phyloP scores from a whole-genome alignment of 2,797 vertebrate genomes.

The Lateolabrax maculatus region DNA sequence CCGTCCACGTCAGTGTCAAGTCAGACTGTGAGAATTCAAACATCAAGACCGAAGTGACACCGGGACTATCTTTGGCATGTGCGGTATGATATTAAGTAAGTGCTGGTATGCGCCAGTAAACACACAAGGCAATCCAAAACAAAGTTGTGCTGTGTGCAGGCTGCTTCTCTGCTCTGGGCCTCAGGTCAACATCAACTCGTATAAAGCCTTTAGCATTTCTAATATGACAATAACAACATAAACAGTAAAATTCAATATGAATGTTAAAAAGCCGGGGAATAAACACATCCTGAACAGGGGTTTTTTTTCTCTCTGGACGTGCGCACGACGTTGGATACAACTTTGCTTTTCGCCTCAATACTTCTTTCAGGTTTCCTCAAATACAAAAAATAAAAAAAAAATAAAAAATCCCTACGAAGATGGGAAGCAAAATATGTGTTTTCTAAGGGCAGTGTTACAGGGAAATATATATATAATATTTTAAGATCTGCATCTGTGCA shows the following conservation, averaged over 20 bases:
- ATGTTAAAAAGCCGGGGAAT: background rate
- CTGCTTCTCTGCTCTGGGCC: conserved; percentile 50
- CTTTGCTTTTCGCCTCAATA: background rate
- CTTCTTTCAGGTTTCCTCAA: background rate
- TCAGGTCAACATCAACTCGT: conserved; percentile 58
- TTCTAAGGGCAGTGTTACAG: background rate
- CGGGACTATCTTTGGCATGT: conserved; percentile 74
- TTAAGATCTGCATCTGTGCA: conserved; percentile 5
- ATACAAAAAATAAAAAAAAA: no score
- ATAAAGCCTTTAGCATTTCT: conserved; percentile 18
- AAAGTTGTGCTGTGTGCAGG: conserved; percentile 65
- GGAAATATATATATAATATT: background rate
- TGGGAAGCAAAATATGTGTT: background rate
- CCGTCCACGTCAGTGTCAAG: conserved; percentile 15
- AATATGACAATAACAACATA: background rate
- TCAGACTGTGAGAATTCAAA: conserved; percentile 55
- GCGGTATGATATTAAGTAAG: conserved; percentile 80
- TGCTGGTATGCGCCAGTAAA: conserved; percentile 76
- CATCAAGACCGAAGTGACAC: conserved; percentile 67
- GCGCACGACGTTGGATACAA: background rate
- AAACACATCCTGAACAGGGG: background rate
- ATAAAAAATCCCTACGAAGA: no score
- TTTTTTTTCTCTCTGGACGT: conserved; percentile 10
- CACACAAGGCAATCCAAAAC: conserved; percentile 82
- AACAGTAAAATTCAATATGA: background rate